Conservation (phyloP, 2,113 vertebrate genomes). For the Coptodon rendalli region DNA sequence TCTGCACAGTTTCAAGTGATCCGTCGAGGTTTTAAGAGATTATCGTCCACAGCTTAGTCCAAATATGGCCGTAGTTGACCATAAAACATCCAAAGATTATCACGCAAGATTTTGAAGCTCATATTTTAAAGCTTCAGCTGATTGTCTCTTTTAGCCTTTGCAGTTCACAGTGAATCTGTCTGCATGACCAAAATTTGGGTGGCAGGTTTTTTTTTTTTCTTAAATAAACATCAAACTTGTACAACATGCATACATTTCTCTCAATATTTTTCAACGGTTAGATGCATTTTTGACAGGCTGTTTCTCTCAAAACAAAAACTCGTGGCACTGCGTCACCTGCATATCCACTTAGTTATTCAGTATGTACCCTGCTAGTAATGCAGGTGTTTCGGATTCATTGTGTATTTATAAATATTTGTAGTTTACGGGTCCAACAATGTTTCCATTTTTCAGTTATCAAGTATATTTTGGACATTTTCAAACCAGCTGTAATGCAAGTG, state of each 20-base stretch:
- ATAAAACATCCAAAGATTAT: background rate
- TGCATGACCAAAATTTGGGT: background rate
- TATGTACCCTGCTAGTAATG: fast-evolving
- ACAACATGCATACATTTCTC: background rate
- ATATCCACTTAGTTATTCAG: background rate
- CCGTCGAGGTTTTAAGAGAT: background rate
- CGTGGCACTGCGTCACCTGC: background rate
- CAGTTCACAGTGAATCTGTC: background rate
- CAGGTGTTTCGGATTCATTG: background rate
- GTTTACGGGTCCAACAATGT: background rate
- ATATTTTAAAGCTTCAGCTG: background rate
- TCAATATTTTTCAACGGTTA: background rate
- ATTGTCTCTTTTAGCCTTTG: background rate
- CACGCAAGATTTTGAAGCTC: background rate
- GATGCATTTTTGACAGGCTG: background rate
- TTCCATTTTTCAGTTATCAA: background rate
- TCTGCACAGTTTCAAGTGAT: background rate
- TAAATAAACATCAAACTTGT: background rate
- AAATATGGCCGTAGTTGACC: background rate
- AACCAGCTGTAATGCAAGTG: constrained; percentile 18
- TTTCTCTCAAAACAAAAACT: background rate
- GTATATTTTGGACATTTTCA: background rate
- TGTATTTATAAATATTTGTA: background rate
- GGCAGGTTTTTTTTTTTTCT: background rate
- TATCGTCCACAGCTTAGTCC: background rate